Evolutionary conservation across 2,113 vertebrate genomes (phyloP).

Genomic region (Syngnathoides biaculeatus): DNA sequence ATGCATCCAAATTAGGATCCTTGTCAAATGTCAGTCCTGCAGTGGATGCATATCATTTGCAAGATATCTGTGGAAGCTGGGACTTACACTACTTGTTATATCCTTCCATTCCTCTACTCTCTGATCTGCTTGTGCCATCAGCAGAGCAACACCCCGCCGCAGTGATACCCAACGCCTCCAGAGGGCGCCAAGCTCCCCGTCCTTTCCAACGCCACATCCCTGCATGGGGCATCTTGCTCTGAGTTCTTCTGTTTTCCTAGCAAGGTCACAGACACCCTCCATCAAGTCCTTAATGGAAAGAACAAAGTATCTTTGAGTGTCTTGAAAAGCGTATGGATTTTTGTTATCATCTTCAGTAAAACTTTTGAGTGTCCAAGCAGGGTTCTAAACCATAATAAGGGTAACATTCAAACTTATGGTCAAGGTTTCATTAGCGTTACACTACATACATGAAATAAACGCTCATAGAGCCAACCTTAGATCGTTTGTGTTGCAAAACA

Average conservation of each 20-base stretch:
- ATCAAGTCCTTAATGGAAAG: slow-evolving; percentile 52
- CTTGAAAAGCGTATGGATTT: background rate
- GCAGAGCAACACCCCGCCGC: slow-evolving; percentile 64
- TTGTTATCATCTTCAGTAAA: background rate
- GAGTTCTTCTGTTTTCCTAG: slow-evolving; percentile 49
- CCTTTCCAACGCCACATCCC: slow-evolving; percentile 54
- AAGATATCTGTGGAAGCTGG: background rate
- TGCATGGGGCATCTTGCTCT: slow-evolving; percentile 52
- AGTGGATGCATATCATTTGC: background rate
- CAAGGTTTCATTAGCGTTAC: background rate
- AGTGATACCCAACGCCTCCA: slow-evolving; percentile 80
- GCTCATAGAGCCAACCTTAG: slow-evolving; percentile 65
- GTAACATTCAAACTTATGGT: background rate
- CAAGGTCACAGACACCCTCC: slow-evolving; percentile 47
- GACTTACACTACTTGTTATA: slow-evolving; percentile 79
- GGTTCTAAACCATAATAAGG: background rate
- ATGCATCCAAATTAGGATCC: background rate
- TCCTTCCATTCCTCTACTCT: slow-evolving; percentile 83
- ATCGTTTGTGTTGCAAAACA: slow-evolving; percentile 70
- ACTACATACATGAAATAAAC: background rate
- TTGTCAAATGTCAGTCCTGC: background rate
- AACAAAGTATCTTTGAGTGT: background rate
- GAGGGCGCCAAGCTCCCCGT: slow-evolving; percentile 56
- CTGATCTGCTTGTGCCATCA: slow-evolving; percentile 75
- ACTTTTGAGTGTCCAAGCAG: background rate